Conservation (phyloP, 2,113 vertebrate species). For the Eira barbara region DNA sequence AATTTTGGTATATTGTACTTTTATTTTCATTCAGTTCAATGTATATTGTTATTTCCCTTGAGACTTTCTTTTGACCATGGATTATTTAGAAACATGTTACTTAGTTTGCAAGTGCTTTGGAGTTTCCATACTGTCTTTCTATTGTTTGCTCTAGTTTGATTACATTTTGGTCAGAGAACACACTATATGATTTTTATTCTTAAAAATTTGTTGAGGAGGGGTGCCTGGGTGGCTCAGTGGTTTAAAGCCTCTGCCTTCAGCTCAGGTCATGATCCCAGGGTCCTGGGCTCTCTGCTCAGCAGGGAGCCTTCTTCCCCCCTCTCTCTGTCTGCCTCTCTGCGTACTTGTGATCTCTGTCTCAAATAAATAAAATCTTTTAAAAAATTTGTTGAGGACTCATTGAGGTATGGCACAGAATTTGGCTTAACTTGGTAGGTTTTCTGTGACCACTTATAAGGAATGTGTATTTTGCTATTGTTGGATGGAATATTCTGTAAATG, state of each 20-base stretch:
- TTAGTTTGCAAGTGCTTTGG: neutral
- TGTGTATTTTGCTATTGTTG: neutral
- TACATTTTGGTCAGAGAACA: neutral
- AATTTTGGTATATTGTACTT: neutral
- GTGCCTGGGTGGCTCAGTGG: too few species aligned
- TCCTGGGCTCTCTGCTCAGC: too few species aligned
- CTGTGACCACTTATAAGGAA: neutral
- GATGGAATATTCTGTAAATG: neutral
- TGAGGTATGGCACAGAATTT: neutral
- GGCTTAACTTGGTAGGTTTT: neutral
- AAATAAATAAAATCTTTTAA: too few species aligned
- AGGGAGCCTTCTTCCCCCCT: too few species aligned
- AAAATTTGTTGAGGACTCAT: neutral
- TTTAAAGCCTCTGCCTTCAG: too few species aligned
- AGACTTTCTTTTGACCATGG: neutral
- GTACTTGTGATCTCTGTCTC: too few species aligned
- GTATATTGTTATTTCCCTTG: neutral
- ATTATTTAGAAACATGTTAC: conserved; percentile 18
- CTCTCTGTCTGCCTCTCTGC: too few species aligned
- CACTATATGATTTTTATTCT: neutral
- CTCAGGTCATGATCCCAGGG: too few species aligned
- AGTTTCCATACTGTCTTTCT: neutral
- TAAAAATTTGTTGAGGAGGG: neutral
- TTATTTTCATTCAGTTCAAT: neutral
- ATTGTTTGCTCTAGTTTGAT: neutral